Percentiles rank a stretch among this genome's conserved stretches.
Conservation (phyloP, 2,888 invertebrate genomes). For the Pinctada fucata region DNA sequence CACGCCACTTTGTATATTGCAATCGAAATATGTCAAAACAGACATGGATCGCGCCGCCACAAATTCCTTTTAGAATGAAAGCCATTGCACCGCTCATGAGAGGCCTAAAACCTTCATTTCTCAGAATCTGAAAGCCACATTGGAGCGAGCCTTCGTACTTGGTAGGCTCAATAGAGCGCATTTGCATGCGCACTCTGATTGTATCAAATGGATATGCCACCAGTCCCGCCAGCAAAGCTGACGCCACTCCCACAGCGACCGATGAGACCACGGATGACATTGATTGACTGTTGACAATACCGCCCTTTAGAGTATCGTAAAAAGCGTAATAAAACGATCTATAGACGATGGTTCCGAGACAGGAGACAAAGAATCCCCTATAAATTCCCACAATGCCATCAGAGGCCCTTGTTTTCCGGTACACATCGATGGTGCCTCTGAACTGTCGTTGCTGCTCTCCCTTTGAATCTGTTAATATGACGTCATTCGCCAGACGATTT, state of each 20-base stretch:
- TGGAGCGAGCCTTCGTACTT: constrained; percentile 88
- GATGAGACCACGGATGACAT: constrained; percentile 64
- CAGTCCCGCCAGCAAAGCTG: constrained; percentile 92
- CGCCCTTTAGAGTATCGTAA: constrained; percentile 75
- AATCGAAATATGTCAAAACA: constrained; percentile 73
- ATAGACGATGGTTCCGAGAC: constrained; percentile 75
- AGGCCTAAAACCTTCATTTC: constrained; percentile 87
- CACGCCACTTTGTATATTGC: not conserved
- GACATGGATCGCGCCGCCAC: constrained; percentile 75
- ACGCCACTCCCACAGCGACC: constrained; percentile 77
- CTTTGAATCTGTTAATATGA: constrained; percentile 67
- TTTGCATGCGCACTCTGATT: constrained; percentile 96
- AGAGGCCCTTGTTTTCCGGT: constrained; percentile 69
- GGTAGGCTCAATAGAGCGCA: constrained; percentile 86
- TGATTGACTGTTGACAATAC: too few relatives aligned
- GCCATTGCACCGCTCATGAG: constrained; percentile 89
- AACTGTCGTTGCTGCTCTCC: constrained; percentile 84
- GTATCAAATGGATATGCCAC: constrained; percentile 98
- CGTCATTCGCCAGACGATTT: constrained; percentile 74
- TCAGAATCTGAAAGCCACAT: constrained; percentile 92
- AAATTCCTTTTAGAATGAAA: constrained; percentile 75
- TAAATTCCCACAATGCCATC: constrained; percentile 76
- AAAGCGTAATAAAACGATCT: constrained; percentile 76
- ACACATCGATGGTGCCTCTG: constrained; percentile 84
- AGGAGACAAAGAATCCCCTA: constrained; percentile 76